Evolutionary conservation across 2,888 invertebrate genomes (phyloP).

Genomic region (Agriopis leucophaearia): DNA sequence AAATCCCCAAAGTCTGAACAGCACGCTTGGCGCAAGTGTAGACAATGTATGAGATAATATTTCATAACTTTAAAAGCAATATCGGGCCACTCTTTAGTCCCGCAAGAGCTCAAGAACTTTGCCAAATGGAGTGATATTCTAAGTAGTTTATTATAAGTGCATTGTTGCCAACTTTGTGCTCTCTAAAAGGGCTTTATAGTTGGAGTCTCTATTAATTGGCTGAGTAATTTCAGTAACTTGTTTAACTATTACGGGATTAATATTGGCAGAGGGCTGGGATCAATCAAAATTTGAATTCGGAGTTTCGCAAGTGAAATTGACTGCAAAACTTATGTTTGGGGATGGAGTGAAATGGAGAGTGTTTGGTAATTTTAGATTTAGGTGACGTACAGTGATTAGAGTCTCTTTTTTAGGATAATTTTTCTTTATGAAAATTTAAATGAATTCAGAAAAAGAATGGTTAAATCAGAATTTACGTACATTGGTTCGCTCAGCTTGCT

Average conservation of each 20-base stretch:
- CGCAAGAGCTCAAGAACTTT: conserved; percentile 55
- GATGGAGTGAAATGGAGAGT: conserved; percentile 9
- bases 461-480: too few relatives aligned
- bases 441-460: too few relatives aligned
- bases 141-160: conserved; percentile 54
- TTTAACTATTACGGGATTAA: conserved; percentile 47
- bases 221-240: conserved; percentile 48
- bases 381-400: too few relatives aligned
- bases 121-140: conserved; percentile 54
- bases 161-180: conserved; percentile 46
- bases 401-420: too few relatives aligned
- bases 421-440: too few relatives aligned
- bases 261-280: conserved; percentile 43
- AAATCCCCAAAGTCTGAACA: conserved; percentile 61
- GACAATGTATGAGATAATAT: conserved; percentile 77
- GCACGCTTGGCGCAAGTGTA: conserved; percentile 62
- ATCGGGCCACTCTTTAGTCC: conserved; percentile 63
- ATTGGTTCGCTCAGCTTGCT: too few relatives aligned
- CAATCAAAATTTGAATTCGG: conserved; percentile 41
- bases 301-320: conserved; percentile 33
- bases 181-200: conserved; percentile 42
- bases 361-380: not conserved
- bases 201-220: conserved; percentile 49
- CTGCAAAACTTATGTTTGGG: conserved; percentile 37
- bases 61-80: conserved; percentile 74